Percentiles rank a stretch among this genome's conserved stretches.
These are phyloP conservation scores for Rafetus swinhoei DNA, from an alignment of 2,113 vertebrate genomes.

Conservation along the genomic window DNA sequence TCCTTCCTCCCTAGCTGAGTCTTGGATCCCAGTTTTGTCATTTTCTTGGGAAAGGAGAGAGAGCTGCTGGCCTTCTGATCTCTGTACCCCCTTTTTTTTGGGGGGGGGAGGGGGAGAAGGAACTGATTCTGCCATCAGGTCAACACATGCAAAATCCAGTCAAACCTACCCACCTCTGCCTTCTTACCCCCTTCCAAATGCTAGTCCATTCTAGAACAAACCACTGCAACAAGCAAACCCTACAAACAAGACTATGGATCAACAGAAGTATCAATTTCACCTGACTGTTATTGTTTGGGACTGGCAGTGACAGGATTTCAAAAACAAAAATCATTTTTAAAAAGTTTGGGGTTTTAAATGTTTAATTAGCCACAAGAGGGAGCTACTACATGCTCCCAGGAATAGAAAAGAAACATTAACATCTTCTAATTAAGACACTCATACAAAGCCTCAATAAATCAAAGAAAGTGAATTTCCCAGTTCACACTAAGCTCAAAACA, in stretches of 20 bases:
- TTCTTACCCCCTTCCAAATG: neutral
- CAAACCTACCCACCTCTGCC: neutral
- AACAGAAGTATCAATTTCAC: fast-evolving
- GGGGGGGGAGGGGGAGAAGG: too few relatives aligned
- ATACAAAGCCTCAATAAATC: slow-evolving; percentile 46
- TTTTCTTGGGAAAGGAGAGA: neutral
- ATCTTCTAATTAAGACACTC: slow-evolving; percentile 59
- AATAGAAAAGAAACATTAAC: neutral
- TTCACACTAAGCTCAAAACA: slow-evolving; percentile 32
- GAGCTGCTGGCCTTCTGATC: neutral
- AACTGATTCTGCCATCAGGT: neutral
- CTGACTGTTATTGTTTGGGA: neutral
- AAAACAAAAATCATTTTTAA: neutral
- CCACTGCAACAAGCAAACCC: neutral
- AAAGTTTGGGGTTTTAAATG: neutral
- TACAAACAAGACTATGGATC: too few relatives aligned
- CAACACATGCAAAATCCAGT: neutral
- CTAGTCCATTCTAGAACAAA: neutral
- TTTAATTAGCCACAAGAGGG: slow-evolving; percentile 70
- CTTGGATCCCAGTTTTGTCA: neutral
- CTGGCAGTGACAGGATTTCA: fast-evolving
- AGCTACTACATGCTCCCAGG: slow-evolving; percentile 37
- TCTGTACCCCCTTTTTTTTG: neutral
- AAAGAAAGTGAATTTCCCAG: slow-evolving; percentile 61
- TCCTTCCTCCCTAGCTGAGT: neutral